Percentiles rank a stretch among this genome's conserved stretches.
Evolutionary conservation across 2,888 invertebrate genomes (phyloP).

Genomic region (Rhaphigaster nebulosa): DNA sequence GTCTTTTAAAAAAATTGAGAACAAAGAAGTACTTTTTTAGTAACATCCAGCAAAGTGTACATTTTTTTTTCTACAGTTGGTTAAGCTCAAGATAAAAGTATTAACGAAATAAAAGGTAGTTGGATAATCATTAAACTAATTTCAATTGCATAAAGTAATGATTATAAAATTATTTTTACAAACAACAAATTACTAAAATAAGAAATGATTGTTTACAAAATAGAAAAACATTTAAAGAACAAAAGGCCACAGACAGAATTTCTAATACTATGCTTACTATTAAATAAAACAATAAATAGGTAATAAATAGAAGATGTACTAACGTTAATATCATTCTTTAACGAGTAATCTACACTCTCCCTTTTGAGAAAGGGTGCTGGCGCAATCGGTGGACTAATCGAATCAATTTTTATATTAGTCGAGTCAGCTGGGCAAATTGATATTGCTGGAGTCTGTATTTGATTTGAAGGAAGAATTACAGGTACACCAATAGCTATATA

Average conservation of each 20-base stretch:
- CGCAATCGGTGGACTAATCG: slow-evolving; percentile 43
- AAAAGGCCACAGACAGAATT: neutral
- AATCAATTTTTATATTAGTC: slow-evolving; percentile 47
- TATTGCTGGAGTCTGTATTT: neutral
- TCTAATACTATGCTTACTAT: neutral
- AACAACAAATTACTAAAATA: neutral
- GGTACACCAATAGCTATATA: slow-evolving; percentile 50
- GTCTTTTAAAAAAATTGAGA: too few species aligned
- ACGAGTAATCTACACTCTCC: slow-evolving; percentile 37
- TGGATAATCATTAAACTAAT: too few species aligned
- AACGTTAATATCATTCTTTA: slow-evolving; percentile 53
- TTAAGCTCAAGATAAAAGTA: too few species aligned
- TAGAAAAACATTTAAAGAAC: neutral
- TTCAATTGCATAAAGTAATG: too few species aligned
- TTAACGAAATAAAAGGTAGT: too few species aligned
- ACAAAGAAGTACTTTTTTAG: too few species aligned
- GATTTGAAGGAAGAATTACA: slow-evolving; percentile 51
- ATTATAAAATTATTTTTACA: too few species aligned
- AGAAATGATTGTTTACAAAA: neutral
- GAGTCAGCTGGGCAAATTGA: slow-evolving; percentile 43
- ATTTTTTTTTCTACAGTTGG: too few species aligned
- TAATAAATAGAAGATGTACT: neutral
- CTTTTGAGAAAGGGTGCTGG: slow-evolving; percentile 48
- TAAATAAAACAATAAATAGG: neutral
- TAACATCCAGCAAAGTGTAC: too few species aligned